Percentiles rank a stretch among this genome's conserved stretches.
Conservation (phyloP, 2,888 invertebrate species). For the Dorcus parallelipipedus region DNA sequence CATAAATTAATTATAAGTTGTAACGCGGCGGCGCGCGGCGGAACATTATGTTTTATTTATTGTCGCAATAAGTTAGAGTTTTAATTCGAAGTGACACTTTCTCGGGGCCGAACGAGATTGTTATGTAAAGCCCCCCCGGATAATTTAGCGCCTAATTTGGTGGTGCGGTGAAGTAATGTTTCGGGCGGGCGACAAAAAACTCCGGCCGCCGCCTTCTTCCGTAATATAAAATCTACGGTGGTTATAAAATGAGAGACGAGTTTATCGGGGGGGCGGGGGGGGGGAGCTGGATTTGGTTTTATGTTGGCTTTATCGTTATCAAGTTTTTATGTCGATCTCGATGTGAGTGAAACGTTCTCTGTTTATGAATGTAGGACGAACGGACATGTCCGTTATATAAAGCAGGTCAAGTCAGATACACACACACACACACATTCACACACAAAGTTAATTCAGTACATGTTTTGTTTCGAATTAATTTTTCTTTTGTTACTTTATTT, state of each 20-base stretch:
- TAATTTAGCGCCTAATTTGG: too few relatives aligned
- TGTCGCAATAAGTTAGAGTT: neutral
- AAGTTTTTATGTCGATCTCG: neutral
- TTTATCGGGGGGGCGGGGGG: neutral
- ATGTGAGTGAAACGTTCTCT: neutral
- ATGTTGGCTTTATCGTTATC: neutral
- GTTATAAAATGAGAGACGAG: neutral
- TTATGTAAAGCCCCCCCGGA: too few relatives aligned
- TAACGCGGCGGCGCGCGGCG: neutral
- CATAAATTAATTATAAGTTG: constrained; percentile 8
- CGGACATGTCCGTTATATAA: too few relatives aligned
- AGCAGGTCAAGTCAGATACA: too few relatives aligned
- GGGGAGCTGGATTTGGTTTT: neutral
- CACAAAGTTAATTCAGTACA: too few relatives aligned
- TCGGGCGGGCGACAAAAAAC: constrained; percentile 4
- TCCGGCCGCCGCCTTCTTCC: neutral
- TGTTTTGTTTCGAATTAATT: too few relatives aligned
- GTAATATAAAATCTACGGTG: neutral
- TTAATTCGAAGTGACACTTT: neutral
- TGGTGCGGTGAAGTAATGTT: neutral
- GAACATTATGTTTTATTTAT: constrained; percentile 2
- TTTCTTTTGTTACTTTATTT: too few relatives aligned
- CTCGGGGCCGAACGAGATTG: too few relatives aligned
- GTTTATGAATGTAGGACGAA: too few relatives aligned
- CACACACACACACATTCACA: too few relatives aligned